These are phyloP conservation scores for Meloidogyne exigua DNA, from an alignment of 1,140 invertebrate genomes.

Conservation along the genomic window DNA sequence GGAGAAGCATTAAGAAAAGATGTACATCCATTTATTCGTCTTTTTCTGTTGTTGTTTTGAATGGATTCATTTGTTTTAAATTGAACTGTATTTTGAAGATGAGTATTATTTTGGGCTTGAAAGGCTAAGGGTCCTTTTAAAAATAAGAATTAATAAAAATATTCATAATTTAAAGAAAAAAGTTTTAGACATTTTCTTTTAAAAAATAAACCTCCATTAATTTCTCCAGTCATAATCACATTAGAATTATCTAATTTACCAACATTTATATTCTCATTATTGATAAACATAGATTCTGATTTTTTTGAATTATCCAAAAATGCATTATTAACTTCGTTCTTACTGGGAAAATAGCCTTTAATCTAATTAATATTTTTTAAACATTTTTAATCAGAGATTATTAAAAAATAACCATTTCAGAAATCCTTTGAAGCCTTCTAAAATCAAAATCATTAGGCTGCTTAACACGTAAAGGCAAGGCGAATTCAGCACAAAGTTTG, in stretches of 20 bases:
- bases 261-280: not conserved
- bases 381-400: not conserved
- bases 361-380: not conserved
- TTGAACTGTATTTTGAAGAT: not conserved
- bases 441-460: not conserved
- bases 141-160: too few relatives aligned
- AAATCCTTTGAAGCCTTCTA: not conserved
- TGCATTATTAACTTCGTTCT: not conserved
- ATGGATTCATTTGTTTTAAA: not conserved
- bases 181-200: too few relatives aligned
- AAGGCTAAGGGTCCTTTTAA: too few relatives aligned
- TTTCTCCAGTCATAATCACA: not conserved
- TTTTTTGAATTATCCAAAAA: not conserved
- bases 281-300: not conserved
- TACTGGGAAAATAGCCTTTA: not conserved
- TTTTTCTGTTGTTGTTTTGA: not conserved
- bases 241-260: not conserved
- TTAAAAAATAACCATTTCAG: slow-evolving; percentile 7
- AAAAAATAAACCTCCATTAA: not conserved
- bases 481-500: slow-evolving; percentile 8
- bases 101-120: not conserved
- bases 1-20: not conserved
- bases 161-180: too few relatives aligned
- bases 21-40: not conserved
- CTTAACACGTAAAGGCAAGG: not conserved